phyloP scores from a whole-genome alignment of 2,113 vertebrate genomes.

The Nibea albiflora region DNA sequence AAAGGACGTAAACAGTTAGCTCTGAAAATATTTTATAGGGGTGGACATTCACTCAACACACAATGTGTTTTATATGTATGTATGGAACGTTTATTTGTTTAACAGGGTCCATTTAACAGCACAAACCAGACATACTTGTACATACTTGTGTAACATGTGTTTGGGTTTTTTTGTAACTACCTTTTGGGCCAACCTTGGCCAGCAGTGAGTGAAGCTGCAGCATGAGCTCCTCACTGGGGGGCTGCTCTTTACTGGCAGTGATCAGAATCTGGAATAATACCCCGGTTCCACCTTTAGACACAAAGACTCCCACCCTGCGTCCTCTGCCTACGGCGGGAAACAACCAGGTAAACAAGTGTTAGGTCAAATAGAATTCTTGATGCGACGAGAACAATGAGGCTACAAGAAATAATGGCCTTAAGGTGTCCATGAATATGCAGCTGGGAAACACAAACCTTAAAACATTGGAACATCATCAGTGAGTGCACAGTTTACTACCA shows the following conservation, averaged over 20 bases:
- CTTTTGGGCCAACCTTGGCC: constrained; percentile 96
- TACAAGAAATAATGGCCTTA: not conserved
- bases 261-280: constrained; percentile 91
- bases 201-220: constrained; percentile 93
- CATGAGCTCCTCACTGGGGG: constrained; percentile 93
- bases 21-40: too few relatives aligned
- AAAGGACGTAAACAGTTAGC: too few relatives aligned
- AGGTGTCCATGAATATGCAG: not conserved
- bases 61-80: not conserved
- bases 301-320: constrained; percentile 89
- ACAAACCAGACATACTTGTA: not conserved
- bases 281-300: constrained; percentile 93
- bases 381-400: not conserved
- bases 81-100: not conserved
- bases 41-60: not conserved
- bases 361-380: not conserved
- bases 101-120: not conserved
- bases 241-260: constrained; percentile 87
- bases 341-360: not conserved
- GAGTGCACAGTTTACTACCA: not conserved
- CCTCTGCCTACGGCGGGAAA: constrained; percentile 86
- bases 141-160: not conserved
- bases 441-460: not conserved
- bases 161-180: constrained; percentile 70
- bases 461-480: not conserved